Percentiles rank a stretch among this genome's conserved stretches.
Evolutionary conservation across 2,888 invertebrate species (phyloP).

Genomic region (Lumbricus terrestris): DNA sequence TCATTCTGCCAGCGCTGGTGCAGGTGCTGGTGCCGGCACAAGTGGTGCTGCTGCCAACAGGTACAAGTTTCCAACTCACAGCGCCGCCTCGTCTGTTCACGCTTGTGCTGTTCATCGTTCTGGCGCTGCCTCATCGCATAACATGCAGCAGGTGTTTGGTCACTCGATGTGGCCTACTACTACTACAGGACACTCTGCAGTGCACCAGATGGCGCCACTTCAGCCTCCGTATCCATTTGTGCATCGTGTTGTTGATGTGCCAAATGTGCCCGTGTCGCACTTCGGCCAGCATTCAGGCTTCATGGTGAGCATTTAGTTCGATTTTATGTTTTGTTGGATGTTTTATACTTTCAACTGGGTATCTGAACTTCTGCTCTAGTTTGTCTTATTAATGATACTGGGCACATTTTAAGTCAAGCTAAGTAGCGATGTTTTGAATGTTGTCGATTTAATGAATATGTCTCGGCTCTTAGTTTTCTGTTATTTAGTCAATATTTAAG

Average conservation of each 20-base stretch:
- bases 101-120: background rate
- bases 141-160: background rate
- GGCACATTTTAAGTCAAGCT: background rate
- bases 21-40: too few relatives aligned
- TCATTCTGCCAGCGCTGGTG: background rate
- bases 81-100: background rate
- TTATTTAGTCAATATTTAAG: too few relatives aligned
- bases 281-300: background rate
- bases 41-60: background rate
- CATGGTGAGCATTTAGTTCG: background rate
- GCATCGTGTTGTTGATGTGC: background rate
- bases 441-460: background rate
- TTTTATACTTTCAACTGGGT: background rate
- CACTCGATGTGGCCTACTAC: background rate
- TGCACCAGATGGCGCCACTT: background rate
- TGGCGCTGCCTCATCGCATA: background rate
- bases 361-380: too few relatives aligned
- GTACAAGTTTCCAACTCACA: constrained; percentile 3
- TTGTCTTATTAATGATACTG: background rate
- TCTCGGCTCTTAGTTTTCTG: too few relatives aligned
- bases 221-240: background rate
- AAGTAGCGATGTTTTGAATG: background rate
- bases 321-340: background rate
- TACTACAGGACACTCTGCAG: background rate
- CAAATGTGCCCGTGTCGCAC: background rate